These are phyloP conservation scores for Gallinago media DNA, from an alignment of 2,113 vertebrate species.

Conservation along the genomic window DNA sequence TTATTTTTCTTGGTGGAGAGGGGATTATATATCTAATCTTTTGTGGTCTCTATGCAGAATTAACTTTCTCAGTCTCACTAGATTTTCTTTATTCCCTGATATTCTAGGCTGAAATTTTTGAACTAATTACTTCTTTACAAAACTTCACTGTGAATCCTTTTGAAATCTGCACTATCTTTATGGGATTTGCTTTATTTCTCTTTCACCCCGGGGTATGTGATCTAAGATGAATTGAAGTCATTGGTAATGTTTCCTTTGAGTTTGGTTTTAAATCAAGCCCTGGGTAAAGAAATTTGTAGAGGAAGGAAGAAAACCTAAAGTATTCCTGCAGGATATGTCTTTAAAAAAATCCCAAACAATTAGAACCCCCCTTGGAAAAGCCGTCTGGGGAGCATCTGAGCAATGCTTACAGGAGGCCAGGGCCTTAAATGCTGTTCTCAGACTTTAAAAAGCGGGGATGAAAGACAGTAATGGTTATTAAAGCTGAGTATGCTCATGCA, in stretches of 20 bases:
- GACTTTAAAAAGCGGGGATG: neutral
- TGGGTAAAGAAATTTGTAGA: slow-evolving; percentile 24
- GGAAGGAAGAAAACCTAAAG: slow-evolving; percentile 19
- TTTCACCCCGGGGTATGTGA: neutral
- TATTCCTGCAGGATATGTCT: neutral
- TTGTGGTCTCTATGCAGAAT: neutral
- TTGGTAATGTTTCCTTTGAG: slow-evolving; percentile 29
- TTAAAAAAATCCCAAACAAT: neutral
- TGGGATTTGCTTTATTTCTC: neutral
- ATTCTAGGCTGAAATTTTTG: neutral
- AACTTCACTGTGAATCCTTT: neutral
- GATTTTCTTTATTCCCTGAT: neutral
- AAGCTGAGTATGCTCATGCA: neutral
- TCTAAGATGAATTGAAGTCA: slow-evolving; percentile 17
- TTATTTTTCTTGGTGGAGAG: neutral
- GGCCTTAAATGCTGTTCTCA: neutral
- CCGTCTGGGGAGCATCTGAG: slow-evolving; percentile 42
- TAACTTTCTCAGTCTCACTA: neutral
- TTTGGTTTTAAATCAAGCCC: slow-evolving; percentile 11
- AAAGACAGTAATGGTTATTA: slow-evolving; percentile 37
- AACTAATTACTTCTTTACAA: neutral
- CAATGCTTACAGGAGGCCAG: neutral
- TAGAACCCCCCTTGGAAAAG: slow-evolving; percentile 35
- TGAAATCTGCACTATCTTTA: neutral
- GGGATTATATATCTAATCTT: neutral